Conservation (phyloP, 2,113 vertebrate genomes). For the Pao palembangensis region DNA sequence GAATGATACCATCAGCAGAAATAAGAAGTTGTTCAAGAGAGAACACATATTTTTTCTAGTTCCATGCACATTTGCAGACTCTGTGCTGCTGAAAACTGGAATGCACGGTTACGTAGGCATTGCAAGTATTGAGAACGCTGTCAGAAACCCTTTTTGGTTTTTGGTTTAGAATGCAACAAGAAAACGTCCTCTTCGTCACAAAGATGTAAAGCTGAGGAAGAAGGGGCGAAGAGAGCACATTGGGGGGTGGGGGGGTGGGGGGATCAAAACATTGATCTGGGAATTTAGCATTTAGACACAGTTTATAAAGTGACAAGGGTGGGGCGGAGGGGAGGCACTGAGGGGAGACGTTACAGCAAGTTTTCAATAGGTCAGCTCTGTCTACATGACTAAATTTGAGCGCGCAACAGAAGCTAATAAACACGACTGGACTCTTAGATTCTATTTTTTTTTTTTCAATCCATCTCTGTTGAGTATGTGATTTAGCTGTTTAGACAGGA, state of each 20-base stretch:
- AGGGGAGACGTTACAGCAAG: conserved; percentile 63
- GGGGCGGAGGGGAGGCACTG: conserved; percentile 47
- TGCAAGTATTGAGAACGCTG: too few relatives aligned
- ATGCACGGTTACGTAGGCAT: too few relatives aligned
- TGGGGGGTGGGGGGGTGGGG: conserved; percentile 61
- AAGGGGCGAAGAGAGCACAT: conserved; percentile 49
- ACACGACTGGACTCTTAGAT: conserved; percentile 21
- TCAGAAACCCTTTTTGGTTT: too few relatives aligned
- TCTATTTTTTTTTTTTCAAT: conserved; percentile 4
- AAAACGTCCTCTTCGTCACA: conserved; percentile 17
- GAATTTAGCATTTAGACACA: conserved; percentile 83
- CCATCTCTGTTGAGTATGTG: conserved; percentile 44
- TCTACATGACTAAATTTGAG: conserved; percentile 56
- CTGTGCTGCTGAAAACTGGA: too few relatives aligned
- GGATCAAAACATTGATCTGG: conserved; percentile 74
- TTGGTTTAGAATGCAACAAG: too few relatives aligned
- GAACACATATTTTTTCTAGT: too few relatives aligned
- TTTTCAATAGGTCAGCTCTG: conserved; percentile 73
- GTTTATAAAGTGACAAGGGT: conserved; percentile 78
- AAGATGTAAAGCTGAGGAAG: conserved; percentile 60
- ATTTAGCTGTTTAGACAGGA: conserved; percentile 67
- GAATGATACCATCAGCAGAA: too few relatives aligned
- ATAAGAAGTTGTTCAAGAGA: too few relatives aligned
- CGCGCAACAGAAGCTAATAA: too few relatives aligned
- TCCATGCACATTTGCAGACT: too few relatives aligned